These are phyloP conservation scores for Scaptomyza cyrtandrae DNA, from an alignment of 2,888 invertebrate genomes.

Conservation along the genomic window DNA sequence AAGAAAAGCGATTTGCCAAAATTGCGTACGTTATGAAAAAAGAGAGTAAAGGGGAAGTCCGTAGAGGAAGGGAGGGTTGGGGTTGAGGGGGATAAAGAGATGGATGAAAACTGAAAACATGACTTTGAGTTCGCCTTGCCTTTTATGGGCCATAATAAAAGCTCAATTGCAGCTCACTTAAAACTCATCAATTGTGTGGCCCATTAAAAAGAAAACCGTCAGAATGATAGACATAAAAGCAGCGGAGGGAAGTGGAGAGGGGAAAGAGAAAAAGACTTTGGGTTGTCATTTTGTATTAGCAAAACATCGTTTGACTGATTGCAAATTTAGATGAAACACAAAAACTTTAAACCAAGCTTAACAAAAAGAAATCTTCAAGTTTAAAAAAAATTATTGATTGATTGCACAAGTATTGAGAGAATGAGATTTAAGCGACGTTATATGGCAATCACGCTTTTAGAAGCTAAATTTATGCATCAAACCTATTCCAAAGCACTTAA, in stretches of 20 bases:
- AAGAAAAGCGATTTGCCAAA: conserved; percentile 69
- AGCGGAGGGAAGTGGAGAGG: not conserved
- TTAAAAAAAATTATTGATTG: not conserved
- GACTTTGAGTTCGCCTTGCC: conserved; percentile 29
- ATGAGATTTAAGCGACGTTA: not conserved
- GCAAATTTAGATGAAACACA: conserved; percentile 54
- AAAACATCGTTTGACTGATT: conserved; percentile 73
- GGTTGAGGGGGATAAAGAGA: conserved; percentile 5
- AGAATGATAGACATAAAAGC: not conserved
- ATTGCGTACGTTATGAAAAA: conserved; percentile 61
- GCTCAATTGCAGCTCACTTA: conserved; percentile 64
- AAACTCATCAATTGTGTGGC: conserved; percentile 69
- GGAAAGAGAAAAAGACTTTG: not conserved
- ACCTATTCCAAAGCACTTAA: not conserved
- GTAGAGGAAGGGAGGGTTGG: conserved; percentile 4
- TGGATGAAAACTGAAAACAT: conserved; percentile 41
- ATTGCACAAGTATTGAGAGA: not conserved
- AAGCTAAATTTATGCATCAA: not conserved
- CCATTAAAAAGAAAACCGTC: conserved; percentile 50
- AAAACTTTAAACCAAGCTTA: not conserved
- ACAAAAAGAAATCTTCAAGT: not conserved
- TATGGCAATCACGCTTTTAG: not conserved
- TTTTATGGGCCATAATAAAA: conserved; percentile 66
- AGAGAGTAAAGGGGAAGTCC: not conserved
- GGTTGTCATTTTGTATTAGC: conserved; percentile 65